Percentiles rank a stretch among this genome's conserved stretches.
Conservation (phyloP, 1,140 invertebrate genomes). For the Drosophila rhopaloa region DNA sequence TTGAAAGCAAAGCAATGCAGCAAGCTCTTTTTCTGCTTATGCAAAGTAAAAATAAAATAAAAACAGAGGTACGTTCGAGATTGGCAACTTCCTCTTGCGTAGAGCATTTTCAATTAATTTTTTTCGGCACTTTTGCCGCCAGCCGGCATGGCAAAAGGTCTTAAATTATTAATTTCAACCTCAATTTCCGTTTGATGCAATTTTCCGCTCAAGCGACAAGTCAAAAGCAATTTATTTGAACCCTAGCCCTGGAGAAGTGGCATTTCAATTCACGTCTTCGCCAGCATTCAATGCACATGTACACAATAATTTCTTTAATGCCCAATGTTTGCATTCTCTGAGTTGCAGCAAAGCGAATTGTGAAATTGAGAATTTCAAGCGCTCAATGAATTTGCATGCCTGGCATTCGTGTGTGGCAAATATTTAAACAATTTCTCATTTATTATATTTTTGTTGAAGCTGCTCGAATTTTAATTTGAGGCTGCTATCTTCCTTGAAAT, state of each 20-base stretch:
- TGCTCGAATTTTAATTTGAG: constrained; percentile 39
- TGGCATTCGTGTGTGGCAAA: constrained; percentile 55
- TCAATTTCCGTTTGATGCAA: constrained; percentile 46
- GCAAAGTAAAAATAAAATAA: constrained; percentile 46
- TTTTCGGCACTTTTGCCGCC: constrained; percentile 15
- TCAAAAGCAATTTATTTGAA: constrained; percentile 78
- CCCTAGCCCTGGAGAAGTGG: constrained; percentile 51
- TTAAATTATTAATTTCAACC: constrained; percentile 38
- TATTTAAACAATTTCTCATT: constrained; percentile 50
- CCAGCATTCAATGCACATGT: constrained; percentile 56
- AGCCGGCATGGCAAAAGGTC: constrained; percentile 8
- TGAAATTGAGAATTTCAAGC: constrained; percentile 43
- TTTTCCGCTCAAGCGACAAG: constrained; percentile 79
- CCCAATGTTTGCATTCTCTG: constrained; percentile 25
- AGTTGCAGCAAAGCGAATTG: constrained; percentile 42
- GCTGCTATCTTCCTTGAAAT: background rate
- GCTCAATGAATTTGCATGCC: constrained; percentile 46
- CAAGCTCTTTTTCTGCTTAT: constrained; percentile 34
- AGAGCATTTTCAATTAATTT: constrained; percentile 36
- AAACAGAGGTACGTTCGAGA: background rate
- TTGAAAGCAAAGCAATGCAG: constrained; percentile 57
- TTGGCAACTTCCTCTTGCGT: constrained; percentile 30
- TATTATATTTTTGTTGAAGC: constrained; percentile 32
- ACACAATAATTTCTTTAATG: constrained; percentile 43
- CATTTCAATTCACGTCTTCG: constrained; percentile 57